These are phyloP conservation scores for Rallus crepitans DNA, from an alignment of 2,797 vertebrate species.

Conservation along the genomic window DNA sequence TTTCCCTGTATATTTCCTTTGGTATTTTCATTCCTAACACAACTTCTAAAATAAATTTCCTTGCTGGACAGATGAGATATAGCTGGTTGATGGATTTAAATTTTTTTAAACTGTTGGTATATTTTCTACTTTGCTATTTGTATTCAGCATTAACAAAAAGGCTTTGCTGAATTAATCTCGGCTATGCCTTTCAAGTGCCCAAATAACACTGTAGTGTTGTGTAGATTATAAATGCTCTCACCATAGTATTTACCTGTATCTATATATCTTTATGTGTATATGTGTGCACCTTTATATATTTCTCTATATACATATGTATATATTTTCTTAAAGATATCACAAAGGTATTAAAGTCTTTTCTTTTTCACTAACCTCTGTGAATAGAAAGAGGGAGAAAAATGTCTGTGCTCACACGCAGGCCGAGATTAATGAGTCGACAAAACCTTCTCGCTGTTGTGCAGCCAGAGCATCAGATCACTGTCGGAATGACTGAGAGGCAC, in stretches of 20 bases:
- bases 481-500: not conserved
- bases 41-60: not conserved
- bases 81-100: not conserved
- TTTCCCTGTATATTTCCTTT: not conserved
- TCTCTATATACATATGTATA: rapidly evolving
- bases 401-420: not conserved
- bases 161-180: not conserved
- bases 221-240: not conserved
- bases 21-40: not conserved
- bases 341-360: not conserved
- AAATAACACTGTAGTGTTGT: not conserved
- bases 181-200: not conserved
- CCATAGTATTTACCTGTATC: not conserved
- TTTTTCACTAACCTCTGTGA: not conserved
- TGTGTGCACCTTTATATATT: not conserved
- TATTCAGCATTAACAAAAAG: not conserved
- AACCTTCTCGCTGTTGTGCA: not conserved
- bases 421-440: not conserved
- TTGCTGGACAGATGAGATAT: not conserved
- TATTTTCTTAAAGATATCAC: too few relatives aligned
- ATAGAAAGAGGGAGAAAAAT: not conserved
- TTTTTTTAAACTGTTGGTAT: not conserved
- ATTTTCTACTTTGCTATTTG: not conserved
- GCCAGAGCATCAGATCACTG: not conserved
- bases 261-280: rapidly evolving